Evolutionary conservation across 2,797 vertebrate genomes (phyloP).

Genomic region (Menidia menidia): DNA sequence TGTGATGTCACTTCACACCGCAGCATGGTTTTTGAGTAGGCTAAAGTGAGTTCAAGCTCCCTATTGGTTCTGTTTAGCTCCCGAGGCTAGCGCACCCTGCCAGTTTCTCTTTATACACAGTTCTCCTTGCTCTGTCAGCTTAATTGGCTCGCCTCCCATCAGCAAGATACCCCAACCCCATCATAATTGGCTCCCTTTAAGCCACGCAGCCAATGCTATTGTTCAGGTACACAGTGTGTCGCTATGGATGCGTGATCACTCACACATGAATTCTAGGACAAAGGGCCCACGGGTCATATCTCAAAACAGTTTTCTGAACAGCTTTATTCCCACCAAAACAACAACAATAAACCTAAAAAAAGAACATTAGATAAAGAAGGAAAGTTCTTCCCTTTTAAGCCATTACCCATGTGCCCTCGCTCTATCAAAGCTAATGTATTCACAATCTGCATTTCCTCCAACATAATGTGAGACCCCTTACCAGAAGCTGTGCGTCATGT

Average conservation of each 20-base stretch:
- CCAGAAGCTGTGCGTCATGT: slow-evolving; percentile 48
- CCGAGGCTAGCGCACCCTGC: slow-evolving; percentile 54
- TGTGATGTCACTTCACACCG: slow-evolving; percentile 64
- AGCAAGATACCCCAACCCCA: slow-evolving; percentile 67
- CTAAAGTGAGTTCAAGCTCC: slow-evolving; percentile 57
- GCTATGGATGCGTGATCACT: slow-evolving; percentile 75
- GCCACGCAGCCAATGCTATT: slow-evolving; percentile 76
- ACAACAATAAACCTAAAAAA: slow-evolving; percentile 33
- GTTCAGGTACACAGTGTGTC: slow-evolving; percentile 76
- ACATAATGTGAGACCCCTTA: slow-evolving; percentile 52
- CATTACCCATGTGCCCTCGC: slow-evolving; percentile 26
- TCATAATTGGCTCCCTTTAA: slow-evolving; percentile 82
- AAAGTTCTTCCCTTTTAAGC: slow-evolving; percentile 17
- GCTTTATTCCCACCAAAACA: slow-evolving; percentile 52
- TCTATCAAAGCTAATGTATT: slow-evolving; percentile 63
- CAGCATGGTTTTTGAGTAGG: slow-evolving; percentile 56
- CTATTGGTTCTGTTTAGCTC: slow-evolving; percentile 59
- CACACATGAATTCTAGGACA: slow-evolving; percentile 71
- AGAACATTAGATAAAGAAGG: neutral
- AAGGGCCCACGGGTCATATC: slow-evolving; percentile 61
- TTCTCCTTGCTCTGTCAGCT: slow-evolving; percentile 73
- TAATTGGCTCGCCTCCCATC: slow-evolving; percentile 84
- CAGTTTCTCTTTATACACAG: slow-evolving; percentile 62
- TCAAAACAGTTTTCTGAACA: slow-evolving; percentile 42
- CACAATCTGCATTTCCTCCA: slow-evolving; percentile 37